Evolutionary conservation across 2,797 vertebrate species (phyloP).

Genomic region (Pseudomugil tenellus): DNA sequence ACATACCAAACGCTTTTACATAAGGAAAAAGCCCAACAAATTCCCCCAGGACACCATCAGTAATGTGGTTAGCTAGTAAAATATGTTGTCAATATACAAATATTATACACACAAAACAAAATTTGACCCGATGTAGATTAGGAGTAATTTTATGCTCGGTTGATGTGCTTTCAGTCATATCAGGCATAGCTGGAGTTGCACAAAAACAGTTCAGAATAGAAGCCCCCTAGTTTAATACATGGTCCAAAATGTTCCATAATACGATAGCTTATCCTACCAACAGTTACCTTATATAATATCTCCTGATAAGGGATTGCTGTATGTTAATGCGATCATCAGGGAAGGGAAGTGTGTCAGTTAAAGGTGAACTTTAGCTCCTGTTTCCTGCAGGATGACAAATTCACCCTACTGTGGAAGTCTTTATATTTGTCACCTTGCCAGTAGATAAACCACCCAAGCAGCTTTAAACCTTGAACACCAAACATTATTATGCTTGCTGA

Average conservation of each 20-base stretch:
- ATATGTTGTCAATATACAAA: background rate
- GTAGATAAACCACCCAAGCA: conserved; percentile 7
- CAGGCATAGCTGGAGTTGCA: background rate
- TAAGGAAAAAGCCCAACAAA: background rate
- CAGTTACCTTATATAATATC: background rate
- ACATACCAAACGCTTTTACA: background rate
- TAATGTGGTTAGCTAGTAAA: background rate
- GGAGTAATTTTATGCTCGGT: background rate
- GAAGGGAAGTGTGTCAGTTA: background rate
- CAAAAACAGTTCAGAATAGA: background rate
- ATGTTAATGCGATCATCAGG: background rate
- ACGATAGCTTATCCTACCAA: background rate
- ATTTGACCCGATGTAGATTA: background rate
- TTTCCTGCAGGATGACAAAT: conserved; percentile 1
- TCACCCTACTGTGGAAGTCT: background rate
- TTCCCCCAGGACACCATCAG: background rate
- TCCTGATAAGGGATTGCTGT: background rate
- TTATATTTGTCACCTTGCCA: conserved; percentile 17
- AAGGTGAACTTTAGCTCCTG: background rate
- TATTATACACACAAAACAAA: background rate
- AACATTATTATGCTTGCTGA: conserved; percentile 7
- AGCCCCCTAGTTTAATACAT: background rate
- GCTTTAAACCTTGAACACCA: conserved; percentile 30
- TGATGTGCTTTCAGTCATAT: background rate
- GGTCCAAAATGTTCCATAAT: conserved; percentile 9